Base-by-base conservation (phyloP, 1,140 invertebrate genomes). In the Macrosteles quadrilineatus region DNA sequence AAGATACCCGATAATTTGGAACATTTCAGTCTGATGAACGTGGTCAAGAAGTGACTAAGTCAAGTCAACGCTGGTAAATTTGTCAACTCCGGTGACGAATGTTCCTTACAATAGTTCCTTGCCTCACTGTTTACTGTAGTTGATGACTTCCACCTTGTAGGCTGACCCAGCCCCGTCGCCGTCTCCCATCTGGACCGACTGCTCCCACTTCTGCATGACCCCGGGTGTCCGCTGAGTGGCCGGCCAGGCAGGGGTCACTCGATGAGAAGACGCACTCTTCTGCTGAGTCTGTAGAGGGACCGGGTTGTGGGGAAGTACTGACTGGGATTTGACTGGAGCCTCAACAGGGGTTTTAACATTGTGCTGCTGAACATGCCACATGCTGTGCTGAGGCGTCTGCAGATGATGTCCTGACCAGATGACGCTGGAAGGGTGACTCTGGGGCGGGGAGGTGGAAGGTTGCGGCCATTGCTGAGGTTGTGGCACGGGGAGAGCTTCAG, bases 391-490 rank as follows among this genome's bases (percentile, higher is more conserved):
- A 59, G 55, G 55, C 21, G 23, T 59, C 23, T 59, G 55, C 2
- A 59, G 55, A 59, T 59, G 55, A 29, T 59, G 55, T 9, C 55
- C 55, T 11, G 55, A 59, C 55, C 55, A 59, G 25, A 59, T n/a
- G 4, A 59, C 55, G 12, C 14, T 36, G 32, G 32, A 36, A 14
- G 32, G 32, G 32, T 4, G 14, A 4, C 4, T 36, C 4, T 4
- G 14, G 32, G 32, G 32, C 14, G 4, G 32, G 14, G 32, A 36
- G 14, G 4, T 36, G 4, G 14, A 36, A 36, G 32, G 32, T 4
- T 36, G 32, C 32, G 32, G 32, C 32, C 32, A 36, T 36, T 36
- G 32, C 14, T 36, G 32, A 36, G 32, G 4, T 36, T 36, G 32
- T 4, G 32, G 32, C 4, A 14, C 4, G 32, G 32, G 32, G 14